Evolutionary conservation across 2,888 invertebrate genomes (phyloP).

Genomic region (Harpalus rufipes): DNA sequence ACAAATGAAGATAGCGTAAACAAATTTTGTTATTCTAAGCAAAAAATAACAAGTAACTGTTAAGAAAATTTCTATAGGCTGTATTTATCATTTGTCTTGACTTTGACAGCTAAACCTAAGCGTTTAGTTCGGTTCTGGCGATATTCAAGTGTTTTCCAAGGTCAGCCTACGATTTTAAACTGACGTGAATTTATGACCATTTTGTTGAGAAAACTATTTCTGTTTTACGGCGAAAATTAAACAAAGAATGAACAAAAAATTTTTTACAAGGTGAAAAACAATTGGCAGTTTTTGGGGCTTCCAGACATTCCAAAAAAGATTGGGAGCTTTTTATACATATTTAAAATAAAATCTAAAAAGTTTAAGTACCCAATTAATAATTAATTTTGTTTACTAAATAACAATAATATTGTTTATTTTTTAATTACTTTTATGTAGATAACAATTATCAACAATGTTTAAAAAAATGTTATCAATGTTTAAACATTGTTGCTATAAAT

Average conservation of each 20-base stretch:
- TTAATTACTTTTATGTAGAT: slow-evolving; percentile 19
- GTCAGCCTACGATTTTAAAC: slow-evolving; percentile 43
- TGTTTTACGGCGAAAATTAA: slow-evolving; percentile 23
- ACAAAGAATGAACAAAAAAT: slow-evolving; percentile 2
- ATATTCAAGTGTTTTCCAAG: slow-evolving; percentile 20
- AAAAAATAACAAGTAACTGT: not conserved
- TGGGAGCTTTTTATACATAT: too few species aligned
- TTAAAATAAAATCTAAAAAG: too few species aligned
- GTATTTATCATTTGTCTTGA: slow-evolving; percentile 8
- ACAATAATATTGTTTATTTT: not conserved
- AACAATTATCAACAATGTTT: slow-evolving; percentile 16
- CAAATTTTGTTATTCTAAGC: not conserved
- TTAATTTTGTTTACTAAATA: too few species aligned
- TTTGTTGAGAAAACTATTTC: slow-evolving; percentile 33
- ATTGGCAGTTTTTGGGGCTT: too few species aligned
- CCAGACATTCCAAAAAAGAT: too few species aligned
- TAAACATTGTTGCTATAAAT: not conserved
- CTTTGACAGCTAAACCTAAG: slow-evolving; percentile 9
- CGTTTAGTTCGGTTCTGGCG: slow-evolving; percentile 1
- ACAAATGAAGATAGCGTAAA: not conserved
- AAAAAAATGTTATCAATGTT: slow-evolving; percentile 24
- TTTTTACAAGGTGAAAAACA: slow-evolving; percentile 8
- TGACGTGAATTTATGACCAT: slow-evolving; percentile 31
- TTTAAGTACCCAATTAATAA: too few species aligned
- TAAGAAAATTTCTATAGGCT: slow-evolving; percentile 18